Evolutionary conservation across 2,797 vertebrate species (phyloP), one percentile per base, ranked within the genome.

Genomic region (Typhlichthys subterraneus): DNA sequence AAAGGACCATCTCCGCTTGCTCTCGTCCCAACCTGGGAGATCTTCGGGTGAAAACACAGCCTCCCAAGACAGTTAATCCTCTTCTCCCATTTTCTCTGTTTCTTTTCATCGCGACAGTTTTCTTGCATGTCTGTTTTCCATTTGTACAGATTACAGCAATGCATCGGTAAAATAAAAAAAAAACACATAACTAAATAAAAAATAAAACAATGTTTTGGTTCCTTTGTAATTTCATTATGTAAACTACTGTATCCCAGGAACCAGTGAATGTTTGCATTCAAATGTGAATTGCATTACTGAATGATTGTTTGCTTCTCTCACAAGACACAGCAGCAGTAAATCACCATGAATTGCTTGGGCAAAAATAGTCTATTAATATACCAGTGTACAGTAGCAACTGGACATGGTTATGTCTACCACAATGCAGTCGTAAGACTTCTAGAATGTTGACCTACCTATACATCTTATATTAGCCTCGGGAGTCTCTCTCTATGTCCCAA

Each of bases 41-140:
- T 81, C 58, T 85, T 73, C 53, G 59, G 76, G 77, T 87, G 80
- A 88, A 88, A 87, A 81, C 79, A 80, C 79, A 80, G 81, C 72
- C 70, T 56, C 63, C 33, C 61, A 56, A 67, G 79, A 79, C 69
- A 69, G 61, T 64, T 81, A 59, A 45, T 70, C 64, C 59, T 70
- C 63, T n/a, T 53, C 17, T 1, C 19, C 12, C 23, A 23, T 53
- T n/a, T 8, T 31, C 6, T 14, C 7, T 14, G 13, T 56, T 57
- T 67, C 54, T 50, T 59, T 57, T 45, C 63, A 48, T 72, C 45
- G 4, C 23, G 23, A 29, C 23, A 4, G 23, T 59, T 53, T 53
- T 0, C 0, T 12, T 52, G 1, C 19, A 60, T 75, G 76, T 79
- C 59, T 57, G 15, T 29, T 29, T 29, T 29, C 23, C 23, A 29